phyloP scores from a whole-genome alignment of 2,888 invertebrate species.

The Deladenus siricidicola region DNA sequence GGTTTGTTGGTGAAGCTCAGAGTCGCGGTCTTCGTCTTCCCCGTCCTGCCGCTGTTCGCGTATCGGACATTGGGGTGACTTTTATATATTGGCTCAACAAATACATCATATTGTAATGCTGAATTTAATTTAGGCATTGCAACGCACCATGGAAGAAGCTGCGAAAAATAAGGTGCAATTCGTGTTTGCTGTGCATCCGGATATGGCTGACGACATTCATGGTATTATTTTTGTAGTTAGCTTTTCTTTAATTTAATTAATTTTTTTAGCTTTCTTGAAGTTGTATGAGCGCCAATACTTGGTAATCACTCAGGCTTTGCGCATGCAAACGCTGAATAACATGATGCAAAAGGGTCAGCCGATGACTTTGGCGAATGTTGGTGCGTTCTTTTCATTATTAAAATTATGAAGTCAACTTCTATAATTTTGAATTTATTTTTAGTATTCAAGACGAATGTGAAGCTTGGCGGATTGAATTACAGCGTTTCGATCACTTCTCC shows the following conservation, averaged over 20 bases:
- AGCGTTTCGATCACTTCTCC: background rate
- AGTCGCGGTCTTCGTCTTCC: conserved; percentile 1
- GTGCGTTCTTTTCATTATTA: background rate
- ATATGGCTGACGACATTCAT: conserved; percentile 17
- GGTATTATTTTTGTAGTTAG: background rate
- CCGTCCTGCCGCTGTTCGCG: background rate
- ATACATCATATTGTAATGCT: background rate
- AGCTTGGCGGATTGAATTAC: conserved; percentile 26
- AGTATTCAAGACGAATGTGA: conserved; percentile 29
- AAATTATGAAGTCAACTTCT: background rate
- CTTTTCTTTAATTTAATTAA: background rate
- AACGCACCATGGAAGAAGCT: background rate
- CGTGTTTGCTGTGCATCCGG: conserved; percentile 16
- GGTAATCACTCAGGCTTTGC: conserved; percentile 14
- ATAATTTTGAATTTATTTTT: conserved; percentile 11
- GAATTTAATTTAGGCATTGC: background rate
- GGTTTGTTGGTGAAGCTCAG: background rate
- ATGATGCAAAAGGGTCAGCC: conserved; percentile 11
- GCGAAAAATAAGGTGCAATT: conserved; percentile 3
- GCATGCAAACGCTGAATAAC: conserved; percentile 7
- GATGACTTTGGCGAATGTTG: conserved; percentile 14
- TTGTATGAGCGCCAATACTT: conserved; percentile 5
- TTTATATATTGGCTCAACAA: background rate
- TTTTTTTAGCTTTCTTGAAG: conserved; percentile 5
- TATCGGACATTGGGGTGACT: background rate